Conservation (phyloP, 1,140 invertebrate species). For the Lordiphosa stackelbergi region DNA sequence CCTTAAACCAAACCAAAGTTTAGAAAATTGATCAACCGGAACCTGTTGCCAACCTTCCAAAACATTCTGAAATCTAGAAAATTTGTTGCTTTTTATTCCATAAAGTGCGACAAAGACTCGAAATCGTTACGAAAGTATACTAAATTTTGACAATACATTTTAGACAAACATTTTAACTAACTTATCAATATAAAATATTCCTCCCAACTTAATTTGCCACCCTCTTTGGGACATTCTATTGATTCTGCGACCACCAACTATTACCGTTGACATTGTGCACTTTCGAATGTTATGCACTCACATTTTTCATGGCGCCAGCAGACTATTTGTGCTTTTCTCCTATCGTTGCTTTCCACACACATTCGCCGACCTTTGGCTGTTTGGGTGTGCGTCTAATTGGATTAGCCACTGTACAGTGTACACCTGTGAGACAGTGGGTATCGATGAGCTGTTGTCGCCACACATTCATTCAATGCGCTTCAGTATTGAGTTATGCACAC, state of each 20-base stretch:
- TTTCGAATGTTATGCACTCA: constrained; percentile 51
- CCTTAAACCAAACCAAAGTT: too few species aligned
- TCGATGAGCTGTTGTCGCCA: constrained; percentile 34
- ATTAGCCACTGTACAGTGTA: constrained; percentile 37
- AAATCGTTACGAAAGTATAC: too few species aligned
- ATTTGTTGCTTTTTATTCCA: too few species aligned
- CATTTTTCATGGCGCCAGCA: constrained; percentile 42
- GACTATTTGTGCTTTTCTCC: constrained; percentile 28
- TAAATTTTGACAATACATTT: too few species aligned
- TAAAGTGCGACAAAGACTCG: too few species aligned
- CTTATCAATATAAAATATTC: too few species aligned
- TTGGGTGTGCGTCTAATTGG: constrained; percentile 44
- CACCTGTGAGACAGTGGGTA: constrained; percentile 9
- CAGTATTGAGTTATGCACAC: constrained; percentile 18
- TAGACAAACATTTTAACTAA: too few species aligned
- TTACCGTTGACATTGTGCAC: constrained; percentile 57
- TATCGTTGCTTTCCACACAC: constrained; percentile 13
- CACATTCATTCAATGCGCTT: constrained; percentile 57
- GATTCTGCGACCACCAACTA: constrained; percentile 36
- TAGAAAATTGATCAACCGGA: too few species aligned
- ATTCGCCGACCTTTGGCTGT: constrained; percentile 54
- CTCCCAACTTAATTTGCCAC: too few species aligned
- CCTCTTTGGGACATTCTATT: constrained; percentile 12
- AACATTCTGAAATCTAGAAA: too few species aligned
- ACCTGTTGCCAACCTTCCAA: too few species aligned